Conservation (phyloP, 2,888 invertebrate species). For the Timandra comae region DNA sequence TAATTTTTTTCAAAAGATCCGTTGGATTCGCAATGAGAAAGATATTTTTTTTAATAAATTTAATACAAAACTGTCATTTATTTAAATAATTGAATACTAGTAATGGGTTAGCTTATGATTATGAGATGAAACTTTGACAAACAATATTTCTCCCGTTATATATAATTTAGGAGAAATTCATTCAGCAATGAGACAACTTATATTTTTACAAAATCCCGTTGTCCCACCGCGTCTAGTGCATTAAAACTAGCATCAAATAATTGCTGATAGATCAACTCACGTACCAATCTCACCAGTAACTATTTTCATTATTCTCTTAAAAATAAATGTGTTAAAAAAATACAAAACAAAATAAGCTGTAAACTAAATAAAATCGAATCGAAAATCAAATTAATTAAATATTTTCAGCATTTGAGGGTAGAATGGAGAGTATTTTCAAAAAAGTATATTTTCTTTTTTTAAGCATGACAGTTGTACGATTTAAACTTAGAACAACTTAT, state of each 20-base stretch:
- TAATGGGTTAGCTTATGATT: constrained; percentile 49
- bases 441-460: constrained; percentile 4
- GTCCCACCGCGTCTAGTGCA: constrained; percentile 29
- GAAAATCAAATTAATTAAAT: constrained; percentile 2
- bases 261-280: constrained; percentile 24
- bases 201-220: background rate
- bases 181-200: constrained; percentile 26
- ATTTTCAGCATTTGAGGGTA: too few species aligned
- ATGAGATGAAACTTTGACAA: constrained; percentile 33
- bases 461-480: constrained; percentile 4
- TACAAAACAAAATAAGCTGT: constrained; percentile 67
- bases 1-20: too few species aligned
- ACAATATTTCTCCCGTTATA: background rate
- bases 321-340: constrained; percentile 42
- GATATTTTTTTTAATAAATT: too few species aligned
- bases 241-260: constrained; percentile 34
- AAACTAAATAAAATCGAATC: constrained; percentile 40
- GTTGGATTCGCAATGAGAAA: too few species aligned
- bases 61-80: constrained; percentile 20
- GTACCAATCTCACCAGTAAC: constrained; percentile 27
- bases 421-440: background rate
- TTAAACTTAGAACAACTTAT: constrained; percentile 60
- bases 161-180: constrained; percentile 11
- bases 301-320: too few species aligned
- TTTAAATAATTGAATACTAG: constrained; percentile 25